Percentiles rank a stretch among this genome's conserved stretches.
These are phyloP conservation scores for Ptilonorhynchus violaceus DNA, from an alignment of 2,113 vertebrate species.

Conservation along the genomic window DNA sequence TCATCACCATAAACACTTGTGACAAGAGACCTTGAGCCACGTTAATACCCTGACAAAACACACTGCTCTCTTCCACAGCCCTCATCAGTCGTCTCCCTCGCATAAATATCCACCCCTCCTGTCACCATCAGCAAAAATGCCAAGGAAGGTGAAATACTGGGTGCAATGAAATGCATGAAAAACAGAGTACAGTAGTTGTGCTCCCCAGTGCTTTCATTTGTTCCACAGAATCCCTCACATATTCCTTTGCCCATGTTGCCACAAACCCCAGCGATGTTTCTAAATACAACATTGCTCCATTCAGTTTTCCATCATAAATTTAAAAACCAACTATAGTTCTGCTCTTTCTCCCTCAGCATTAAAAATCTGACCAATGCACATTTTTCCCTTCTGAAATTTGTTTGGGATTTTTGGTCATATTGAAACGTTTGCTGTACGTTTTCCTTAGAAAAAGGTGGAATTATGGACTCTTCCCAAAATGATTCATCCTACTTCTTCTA, in stretches of 20 bases:
- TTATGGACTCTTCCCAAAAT: not conserved
- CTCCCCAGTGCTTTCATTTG: not conserved
- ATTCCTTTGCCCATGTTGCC: not conserved
- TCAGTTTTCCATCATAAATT: not conserved
- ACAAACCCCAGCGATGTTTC: not conserved
- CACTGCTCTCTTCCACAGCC: not conserved
- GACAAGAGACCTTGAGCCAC: not conserved
- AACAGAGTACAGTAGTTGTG: not conserved
- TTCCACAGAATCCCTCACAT: not conserved
- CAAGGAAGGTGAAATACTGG: not conserved
- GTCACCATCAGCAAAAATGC: not conserved
- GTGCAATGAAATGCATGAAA: not conserved
- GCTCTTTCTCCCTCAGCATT: not conserved
- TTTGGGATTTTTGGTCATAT: not conserved
- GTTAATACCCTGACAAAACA: not conserved
- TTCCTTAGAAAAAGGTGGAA: not conserved
- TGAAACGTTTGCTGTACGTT: not conserved
- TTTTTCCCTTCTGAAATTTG: not conserved
- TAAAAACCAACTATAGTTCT: not conserved
- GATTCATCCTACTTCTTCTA: not conserved
- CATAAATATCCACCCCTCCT: not conserved
- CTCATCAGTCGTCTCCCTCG: not conserved
- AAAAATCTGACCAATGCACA: not conserved
- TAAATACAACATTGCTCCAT: not conserved
- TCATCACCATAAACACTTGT: conserved; percentile 30